These are phyloP conservation scores for Prunella fulvescens DNA, from an alignment of 2,113 vertebrate species.

Conservation along the genomic window DNA sequence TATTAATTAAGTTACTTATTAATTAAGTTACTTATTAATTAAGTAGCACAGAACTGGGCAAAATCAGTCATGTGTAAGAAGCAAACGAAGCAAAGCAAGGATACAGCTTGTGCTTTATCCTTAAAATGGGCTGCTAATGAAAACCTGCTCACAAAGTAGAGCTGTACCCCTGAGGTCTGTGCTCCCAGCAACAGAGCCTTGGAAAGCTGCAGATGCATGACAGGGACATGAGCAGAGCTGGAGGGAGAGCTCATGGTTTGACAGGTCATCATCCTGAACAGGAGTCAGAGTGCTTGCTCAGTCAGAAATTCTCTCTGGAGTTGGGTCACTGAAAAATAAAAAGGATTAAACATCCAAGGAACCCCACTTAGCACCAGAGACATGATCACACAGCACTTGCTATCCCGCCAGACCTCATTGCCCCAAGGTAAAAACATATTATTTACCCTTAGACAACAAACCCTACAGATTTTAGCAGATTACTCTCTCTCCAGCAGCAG, in stretches of 20 bases:
- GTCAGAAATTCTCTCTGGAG: background rate
- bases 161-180: accelerated
- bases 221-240: background rate
- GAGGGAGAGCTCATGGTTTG: background rate
- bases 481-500: background rate
- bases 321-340: background rate
- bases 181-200: background rate
- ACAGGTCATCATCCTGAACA: background rate
- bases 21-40: background rate
- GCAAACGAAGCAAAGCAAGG: background rate
- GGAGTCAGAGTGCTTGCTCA: background rate
- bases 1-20: background rate
- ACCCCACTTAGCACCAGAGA: background rate
- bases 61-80: background rate
- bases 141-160: background rate
- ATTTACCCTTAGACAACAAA: background rate
- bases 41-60: background rate
- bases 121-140: background rate
- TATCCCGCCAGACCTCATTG: background rate
- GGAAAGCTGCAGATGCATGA: background rate
- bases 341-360: background rate
- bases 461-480: background rate
- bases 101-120: background rate
- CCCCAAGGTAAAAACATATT: background rate
- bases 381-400: background rate